Conservation (phyloP, 1,140 invertebrate genomes). For the Stenopsyche tienmushanensis region DNA sequence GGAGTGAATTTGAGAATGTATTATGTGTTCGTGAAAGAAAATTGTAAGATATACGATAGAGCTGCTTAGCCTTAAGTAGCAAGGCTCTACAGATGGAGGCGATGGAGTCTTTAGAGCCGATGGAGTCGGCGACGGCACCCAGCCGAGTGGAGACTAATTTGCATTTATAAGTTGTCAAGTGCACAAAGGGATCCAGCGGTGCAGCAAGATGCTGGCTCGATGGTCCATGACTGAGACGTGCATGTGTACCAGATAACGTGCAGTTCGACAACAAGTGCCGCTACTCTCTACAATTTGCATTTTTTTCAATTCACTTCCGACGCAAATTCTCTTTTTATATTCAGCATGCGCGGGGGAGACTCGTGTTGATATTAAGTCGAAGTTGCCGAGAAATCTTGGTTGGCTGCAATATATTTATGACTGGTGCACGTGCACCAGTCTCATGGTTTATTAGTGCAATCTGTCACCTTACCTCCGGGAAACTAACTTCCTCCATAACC, state of each 20-base stretch:
- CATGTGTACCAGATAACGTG: slow-evolving; percentile 1
- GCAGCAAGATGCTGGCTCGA: slow-evolving; percentile 6
- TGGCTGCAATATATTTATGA: slow-evolving; percentile 24
- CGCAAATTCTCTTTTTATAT: neutral
- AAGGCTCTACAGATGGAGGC: no score
- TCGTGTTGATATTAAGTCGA: no score
- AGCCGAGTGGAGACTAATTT: slow-evolving; percentile 23
- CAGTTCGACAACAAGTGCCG: neutral
- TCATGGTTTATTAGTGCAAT: slow-evolving; percentile 19
- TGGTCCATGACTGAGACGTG: neutral
- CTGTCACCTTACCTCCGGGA: neutral
- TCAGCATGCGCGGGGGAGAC: neutral
- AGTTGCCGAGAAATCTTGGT: neutral
- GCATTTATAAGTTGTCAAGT: slow-evolving; percentile 34
- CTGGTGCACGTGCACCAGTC: slow-evolving; percentile 18
- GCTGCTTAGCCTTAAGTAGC: no score
- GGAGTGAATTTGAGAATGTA: no score
- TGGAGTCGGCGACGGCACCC: neutral
- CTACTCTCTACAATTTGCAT: neutral
- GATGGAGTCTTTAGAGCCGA: neutral
- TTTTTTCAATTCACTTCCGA: neutral
- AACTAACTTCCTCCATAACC: neutral
- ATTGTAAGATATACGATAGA: no score
- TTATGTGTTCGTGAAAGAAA: no score
- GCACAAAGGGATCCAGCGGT: slow-evolving; percentile 17